A percentile compares a stretch with the other conserved stretches of the same genome.
phyloP scores from a whole-genome alignment of 1,140 invertebrate species.

The Drosophila eugracilis region DNA sequence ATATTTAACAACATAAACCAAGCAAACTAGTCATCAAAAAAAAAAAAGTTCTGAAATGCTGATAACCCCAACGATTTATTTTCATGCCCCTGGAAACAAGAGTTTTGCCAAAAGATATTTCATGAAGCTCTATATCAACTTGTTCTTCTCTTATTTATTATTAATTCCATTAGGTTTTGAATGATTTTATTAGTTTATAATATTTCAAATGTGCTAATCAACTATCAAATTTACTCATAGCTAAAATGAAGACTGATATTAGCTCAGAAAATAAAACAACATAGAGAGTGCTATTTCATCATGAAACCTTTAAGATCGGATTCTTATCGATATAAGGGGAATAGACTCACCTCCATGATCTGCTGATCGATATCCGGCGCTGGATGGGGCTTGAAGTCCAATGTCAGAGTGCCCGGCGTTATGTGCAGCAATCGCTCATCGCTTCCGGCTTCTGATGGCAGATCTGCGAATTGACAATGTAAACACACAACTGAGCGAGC shows the following conservation, averaged over 20 bases:
- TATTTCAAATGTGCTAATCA: too few species aligned
- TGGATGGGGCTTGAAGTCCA: constrained; percentile 75
- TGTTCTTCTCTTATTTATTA: too few species aligned
- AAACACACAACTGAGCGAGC: constrained; percentile 37
- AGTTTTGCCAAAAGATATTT: not conserved
- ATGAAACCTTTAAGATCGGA: not conserved
- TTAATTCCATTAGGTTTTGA: too few species aligned
- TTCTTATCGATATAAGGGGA: not conserved
- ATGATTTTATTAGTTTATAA: too few species aligned
- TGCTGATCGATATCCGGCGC: constrained; percentile 78
- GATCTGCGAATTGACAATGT: constrained; percentile 65
- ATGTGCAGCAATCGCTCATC: constrained; percentile 79
- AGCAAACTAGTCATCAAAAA: too few species aligned
- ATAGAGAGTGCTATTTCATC: not conserved
- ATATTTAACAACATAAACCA: not conserved
- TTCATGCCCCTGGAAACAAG: not conserved
- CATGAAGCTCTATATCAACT: too few species aligned
- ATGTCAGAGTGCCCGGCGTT: constrained; percentile 65
- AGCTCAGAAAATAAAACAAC: not conserved
- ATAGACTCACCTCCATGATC: constrained; percentile 76
- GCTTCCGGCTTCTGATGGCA: constrained; percentile 78
- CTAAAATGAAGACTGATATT: not conserved
- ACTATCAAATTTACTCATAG: not conserved
- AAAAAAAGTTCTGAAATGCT: not conserved
- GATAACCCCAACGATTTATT: not conserved